phyloP scores from a whole-genome alignment of 2,113 vertebrate species.

The Stigmatopora nigra region DNA sequence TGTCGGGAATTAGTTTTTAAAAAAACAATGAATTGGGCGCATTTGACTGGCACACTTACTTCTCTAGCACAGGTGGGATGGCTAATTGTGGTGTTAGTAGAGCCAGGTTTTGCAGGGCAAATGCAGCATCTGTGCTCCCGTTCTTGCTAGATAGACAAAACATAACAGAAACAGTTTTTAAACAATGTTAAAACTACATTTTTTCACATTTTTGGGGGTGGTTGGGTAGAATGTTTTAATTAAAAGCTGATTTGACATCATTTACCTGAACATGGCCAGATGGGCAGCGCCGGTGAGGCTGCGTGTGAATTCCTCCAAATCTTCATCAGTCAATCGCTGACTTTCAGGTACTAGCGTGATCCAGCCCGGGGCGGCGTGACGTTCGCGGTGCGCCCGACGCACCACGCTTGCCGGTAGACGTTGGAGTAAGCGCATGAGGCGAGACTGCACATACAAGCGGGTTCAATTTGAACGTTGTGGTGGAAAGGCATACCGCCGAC shows the following conservation, averaged over 20 bases:
- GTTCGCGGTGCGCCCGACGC: conserved; percentile 87
- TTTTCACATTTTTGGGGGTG: too few relatives aligned
- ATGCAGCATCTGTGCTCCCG: conserved; percentile 92
- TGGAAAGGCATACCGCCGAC: conserved; percentile 12
- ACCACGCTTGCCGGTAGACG: conserved; percentile 87
- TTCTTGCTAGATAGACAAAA: conserved; percentile 74
- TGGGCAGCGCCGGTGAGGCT: conserved; percentile 82
- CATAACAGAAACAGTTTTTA: too few relatives aligned
- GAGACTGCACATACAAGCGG: conserved; percentile 29
- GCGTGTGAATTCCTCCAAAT: conserved; percentile 78
- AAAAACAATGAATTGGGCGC: neutral
- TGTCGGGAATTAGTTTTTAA: neutral
- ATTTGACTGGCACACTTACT: conserved; percentile 61
- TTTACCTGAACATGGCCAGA: conserved; percentile 88
- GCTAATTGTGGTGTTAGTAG: conserved; percentile 91
- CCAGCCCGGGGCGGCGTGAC: conserved; percentile 84
- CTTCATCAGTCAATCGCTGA: conserved; percentile 79
- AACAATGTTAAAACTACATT: too few relatives aligned
- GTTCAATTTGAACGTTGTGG: conserved; percentile 20
- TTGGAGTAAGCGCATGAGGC: conserved; percentile 91
- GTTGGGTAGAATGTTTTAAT: neutral
- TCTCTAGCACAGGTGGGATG: conserved; percentile 93
- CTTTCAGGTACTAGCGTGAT: conserved; percentile 82
- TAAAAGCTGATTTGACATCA: neutral
- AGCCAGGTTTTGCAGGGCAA: conserved; percentile 92